These are phyloP conservation scores for Malurus elegans DNA, from an alignment of 2,113 vertebrate species.

Conservation along the genomic window DNA sequence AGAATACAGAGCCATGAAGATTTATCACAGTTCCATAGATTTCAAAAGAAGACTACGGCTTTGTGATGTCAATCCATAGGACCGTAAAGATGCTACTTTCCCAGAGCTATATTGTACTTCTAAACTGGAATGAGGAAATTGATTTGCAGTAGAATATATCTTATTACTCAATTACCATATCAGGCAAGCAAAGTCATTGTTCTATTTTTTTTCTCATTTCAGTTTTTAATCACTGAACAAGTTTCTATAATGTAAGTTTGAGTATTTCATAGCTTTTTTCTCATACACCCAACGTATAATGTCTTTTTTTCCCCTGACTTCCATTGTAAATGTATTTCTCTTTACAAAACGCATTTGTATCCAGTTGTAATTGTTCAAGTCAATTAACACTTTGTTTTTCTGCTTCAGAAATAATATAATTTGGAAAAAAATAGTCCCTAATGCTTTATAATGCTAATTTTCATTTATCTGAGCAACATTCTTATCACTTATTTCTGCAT, in stretches of 20 bases:
- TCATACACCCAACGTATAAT: not conserved
- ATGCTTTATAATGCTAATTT: not conserved
- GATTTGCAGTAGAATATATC: conserved; percentile 17
- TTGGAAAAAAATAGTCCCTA: not conserved
- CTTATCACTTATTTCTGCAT: not conserved
- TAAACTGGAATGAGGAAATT: conserved; percentile 23
- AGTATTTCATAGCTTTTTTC: not conserved
- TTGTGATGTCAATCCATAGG: conserved; percentile 39
- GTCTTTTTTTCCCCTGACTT: not conserved
- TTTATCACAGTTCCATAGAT: conserved; percentile 59
- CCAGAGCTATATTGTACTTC: conserved; percentile 26
- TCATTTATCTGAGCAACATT: not conserved
- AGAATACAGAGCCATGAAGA: conserved; percentile 48
- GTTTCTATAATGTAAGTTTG: not conserved
- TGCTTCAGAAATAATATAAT: not conserved
- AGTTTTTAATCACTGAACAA: not conserved
- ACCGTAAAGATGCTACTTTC: conserved; percentile 43
- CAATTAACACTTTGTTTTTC: not conserved
- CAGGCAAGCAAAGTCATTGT: not conserved
- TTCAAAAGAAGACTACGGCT: conserved; percentile 39
- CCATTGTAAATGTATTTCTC: not conserved
- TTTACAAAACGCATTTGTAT: not conserved
- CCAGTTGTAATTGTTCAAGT: not conserved
- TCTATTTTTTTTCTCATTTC: not conserved
- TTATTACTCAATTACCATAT: conserved; percentile 19